Conservation (phyloP, 2,888 invertebrate species). For the Neoaliturus tenellus region DNA sequence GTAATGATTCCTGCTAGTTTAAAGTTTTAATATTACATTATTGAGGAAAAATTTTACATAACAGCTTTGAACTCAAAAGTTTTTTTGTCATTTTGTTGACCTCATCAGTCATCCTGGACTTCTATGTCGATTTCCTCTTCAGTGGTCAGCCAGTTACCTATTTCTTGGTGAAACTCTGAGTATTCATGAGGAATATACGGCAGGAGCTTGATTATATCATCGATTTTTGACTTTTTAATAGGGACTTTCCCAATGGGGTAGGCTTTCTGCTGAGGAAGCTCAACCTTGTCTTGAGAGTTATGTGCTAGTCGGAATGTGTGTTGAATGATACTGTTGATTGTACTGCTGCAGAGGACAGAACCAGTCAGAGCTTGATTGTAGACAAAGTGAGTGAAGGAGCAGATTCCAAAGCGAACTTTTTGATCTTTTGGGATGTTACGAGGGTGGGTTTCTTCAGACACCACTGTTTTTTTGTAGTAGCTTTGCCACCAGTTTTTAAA, state of each 20-base stretch:
- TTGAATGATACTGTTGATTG: slow-evolving; percentile 49
- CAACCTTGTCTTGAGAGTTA: slow-evolving; percentile 12
- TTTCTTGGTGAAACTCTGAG: slow-evolving; percentile 28
- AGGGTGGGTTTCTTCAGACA: slow-evolving; percentile 51
- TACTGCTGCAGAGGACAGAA: slow-evolving; percentile 7
- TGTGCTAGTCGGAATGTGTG: slow-evolving; percentile 39
- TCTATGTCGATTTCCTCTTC: not conserved
- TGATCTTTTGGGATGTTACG: slow-evolving; percentile 26
- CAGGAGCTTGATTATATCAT: slow-evolving; percentile 9
- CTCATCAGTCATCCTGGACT: not conserved
- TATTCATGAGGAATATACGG: slow-evolving; percentile 18
- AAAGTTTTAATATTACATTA: not conserved
- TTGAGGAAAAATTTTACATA: not conserved
- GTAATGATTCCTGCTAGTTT: not conserved
- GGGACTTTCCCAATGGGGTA: slow-evolving; percentile 31
- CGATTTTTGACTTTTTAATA: slow-evolving; percentile 26
- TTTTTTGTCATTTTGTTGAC: not conserved
- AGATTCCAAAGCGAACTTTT: not conserved
- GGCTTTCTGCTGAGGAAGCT: slow-evolving; percentile 7
- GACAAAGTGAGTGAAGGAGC: not conserved
- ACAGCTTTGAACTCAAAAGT: not conserved
- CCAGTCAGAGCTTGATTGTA: not conserved
- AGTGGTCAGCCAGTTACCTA: not conserved
- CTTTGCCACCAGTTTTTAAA: slow-evolving; percentile 60
- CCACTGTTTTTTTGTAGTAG: slow-evolving; percentile 60